Evolutionary conservation across 2,888 invertebrate genomes (phyloP).

Genomic region (Agrotis segetum): DNA sequence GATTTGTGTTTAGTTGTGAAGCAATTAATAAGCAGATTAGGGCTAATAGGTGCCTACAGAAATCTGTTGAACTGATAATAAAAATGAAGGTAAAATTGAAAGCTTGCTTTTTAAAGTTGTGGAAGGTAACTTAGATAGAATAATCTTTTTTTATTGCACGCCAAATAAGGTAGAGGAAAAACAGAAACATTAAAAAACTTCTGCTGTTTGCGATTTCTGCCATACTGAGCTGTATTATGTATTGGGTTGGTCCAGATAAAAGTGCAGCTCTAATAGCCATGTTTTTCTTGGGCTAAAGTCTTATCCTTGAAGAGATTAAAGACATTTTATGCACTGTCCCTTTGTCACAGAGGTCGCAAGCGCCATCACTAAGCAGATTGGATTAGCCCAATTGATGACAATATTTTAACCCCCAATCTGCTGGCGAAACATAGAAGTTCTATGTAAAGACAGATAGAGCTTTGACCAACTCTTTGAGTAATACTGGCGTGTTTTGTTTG

Average conservation of each 20-base stretch:
- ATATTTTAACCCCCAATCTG: too few species aligned
- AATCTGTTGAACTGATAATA: conserved; percentile 24
- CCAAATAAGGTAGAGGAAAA: background rate
- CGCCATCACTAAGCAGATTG: too few species aligned
- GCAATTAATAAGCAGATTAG: conserved; percentile 32
- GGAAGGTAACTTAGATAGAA: background rate
- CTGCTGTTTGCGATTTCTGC: background rate
- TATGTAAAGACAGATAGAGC: background rate
- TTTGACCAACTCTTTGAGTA: background rate
- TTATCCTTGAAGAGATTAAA: background rate
- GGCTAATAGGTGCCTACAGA: background rate
- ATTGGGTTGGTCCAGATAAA: background rate
- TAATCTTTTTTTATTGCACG: background rate
- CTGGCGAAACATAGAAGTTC: too few species aligned
- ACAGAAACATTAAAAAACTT: background rate
- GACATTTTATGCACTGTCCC: too few species aligned
- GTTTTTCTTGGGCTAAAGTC: background rate
- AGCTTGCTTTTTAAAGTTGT: background rate
- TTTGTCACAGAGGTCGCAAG: too few species aligned
- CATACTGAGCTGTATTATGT: background rate
- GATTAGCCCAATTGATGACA: too few species aligned
- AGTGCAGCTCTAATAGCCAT: background rate
- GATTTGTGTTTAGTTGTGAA: conserved; percentile 10
- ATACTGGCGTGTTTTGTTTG: background rate
- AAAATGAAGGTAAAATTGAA: background rate